phyloP scores from a whole-genome alignment of 2,113 vertebrate genomes.

The Connochaetes taurinus region DNA sequence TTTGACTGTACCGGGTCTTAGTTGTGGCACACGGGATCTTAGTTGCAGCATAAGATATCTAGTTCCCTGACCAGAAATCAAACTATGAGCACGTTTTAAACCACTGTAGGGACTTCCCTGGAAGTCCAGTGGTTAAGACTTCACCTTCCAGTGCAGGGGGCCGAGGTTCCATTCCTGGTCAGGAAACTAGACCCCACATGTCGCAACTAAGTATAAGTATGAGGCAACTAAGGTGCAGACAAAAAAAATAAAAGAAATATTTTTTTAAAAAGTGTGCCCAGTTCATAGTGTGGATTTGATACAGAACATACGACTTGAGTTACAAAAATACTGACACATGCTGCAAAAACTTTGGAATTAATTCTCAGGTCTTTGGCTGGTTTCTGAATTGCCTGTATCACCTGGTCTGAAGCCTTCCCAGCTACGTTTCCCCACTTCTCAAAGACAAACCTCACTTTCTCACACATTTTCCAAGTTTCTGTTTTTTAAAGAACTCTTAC shows the following conservation, averaged over 20 bases:
- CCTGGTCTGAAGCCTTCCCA: background rate
- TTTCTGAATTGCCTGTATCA: background rate
- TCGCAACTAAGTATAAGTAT: background rate
- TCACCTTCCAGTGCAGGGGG: background rate
- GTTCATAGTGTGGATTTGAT: background rate
- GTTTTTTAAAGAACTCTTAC: background rate
- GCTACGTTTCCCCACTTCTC: background rate
- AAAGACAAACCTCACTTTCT: background rate
- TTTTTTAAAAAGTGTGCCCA: fast-evolving
- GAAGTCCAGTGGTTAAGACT: background rate
- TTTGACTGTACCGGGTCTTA: background rate
- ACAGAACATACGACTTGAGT: background rate
- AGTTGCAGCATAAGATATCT: background rate
- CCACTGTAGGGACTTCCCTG: background rate
- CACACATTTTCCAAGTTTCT: background rate
- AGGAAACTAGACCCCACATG: background rate
- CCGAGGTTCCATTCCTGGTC: background rate
- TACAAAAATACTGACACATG: background rate
- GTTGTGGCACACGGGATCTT: background rate
- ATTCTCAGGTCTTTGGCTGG: background rate
- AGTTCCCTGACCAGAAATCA: background rate
- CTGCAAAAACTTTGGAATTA: background rate
- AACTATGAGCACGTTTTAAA: background rate
- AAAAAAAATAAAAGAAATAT: background rate
- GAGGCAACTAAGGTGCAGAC: background rate